Conservation (phyloP, 2,797 vertebrate genomes). For the Bradypus variegatus region DNA sequence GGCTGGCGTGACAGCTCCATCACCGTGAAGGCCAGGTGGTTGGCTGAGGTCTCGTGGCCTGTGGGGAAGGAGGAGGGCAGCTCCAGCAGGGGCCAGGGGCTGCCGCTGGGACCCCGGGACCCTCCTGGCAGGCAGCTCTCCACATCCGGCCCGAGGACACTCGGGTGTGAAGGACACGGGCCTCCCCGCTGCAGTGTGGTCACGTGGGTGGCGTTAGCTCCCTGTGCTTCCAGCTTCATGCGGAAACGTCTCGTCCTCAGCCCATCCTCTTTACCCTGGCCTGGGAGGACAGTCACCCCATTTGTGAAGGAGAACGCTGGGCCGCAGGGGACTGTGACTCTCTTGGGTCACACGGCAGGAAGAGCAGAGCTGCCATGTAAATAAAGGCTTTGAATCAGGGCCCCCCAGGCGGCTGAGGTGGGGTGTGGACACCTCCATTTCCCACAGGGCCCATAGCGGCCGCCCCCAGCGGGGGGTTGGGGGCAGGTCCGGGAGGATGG, state of each 20-base stretch:
- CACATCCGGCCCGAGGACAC: background rate
- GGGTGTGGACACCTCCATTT: too few relatives aligned
- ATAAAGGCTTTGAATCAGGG: background rate
- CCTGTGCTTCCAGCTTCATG: accelerated
- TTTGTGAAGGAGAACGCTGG: background rate
- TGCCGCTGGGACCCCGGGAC: background rate
- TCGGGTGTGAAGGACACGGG: too few relatives aligned
- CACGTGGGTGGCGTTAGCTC: background rate
- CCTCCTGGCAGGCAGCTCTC: background rate
- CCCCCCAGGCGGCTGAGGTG: background rate
- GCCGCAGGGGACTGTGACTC: background rate
- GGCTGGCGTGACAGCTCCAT: slow-evolving; percentile 86
- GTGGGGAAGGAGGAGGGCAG: background rate
- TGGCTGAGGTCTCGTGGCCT: slow-evolving; percentile 94
- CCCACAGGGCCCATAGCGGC: background rate
- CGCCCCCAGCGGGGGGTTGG: too few relatives aligned
- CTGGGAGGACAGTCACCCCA: background rate
- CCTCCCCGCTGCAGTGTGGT: background rate
- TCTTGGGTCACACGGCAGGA: background rate
- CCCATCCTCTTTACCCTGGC: background rate
- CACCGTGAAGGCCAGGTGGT: slow-evolving; percentile 84
- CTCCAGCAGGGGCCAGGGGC: accelerated
- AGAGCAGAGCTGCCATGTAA: background rate
- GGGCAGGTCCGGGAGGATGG: accelerated
- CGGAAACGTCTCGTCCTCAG: background rate